phyloP scores from a whole-genome alignment of 2,113 vertebrate genomes.

The Periophthalmus modestus region DNA sequence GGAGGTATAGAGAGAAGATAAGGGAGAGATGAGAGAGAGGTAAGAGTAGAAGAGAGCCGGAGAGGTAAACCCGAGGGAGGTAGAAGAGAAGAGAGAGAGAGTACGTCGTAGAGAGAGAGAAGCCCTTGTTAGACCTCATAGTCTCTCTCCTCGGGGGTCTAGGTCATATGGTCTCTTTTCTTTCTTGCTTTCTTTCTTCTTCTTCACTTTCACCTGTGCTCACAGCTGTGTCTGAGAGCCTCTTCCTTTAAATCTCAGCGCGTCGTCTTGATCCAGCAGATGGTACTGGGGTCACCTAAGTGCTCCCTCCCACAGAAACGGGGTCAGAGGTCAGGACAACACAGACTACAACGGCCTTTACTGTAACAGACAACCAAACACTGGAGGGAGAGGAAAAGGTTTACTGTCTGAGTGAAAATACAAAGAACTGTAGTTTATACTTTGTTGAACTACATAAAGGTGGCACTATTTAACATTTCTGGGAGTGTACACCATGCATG shows the following conservation, averaged over 20 bases:
- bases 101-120: slow-evolving; percentile 11
- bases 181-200: slow-evolving; percentile 43
- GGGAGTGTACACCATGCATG: no score
- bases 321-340: slow-evolving; percentile 4
- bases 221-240: slow-evolving; percentile 41
- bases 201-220: slow-evolving; percentile 50
- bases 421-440: no score
- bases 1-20: no score
- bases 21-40: no score
- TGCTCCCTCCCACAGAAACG: background rate
- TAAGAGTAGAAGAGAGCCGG: no score
- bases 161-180: slow-evolving; percentile 33
- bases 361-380: background rate
- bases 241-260: slow-evolving; percentile 28
- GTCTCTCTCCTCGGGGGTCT: slow-evolving; percentile 32
- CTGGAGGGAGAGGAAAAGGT: background rate
- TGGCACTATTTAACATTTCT: no score
- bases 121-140: slow-evolving; percentile 45
- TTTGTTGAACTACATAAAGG: no score
- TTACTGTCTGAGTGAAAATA: background rate
- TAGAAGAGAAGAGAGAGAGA: no score
- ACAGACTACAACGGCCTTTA: background rate
- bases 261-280: slow-evolving; percentile 29
- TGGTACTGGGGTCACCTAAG: slow-evolving; percentile 16
- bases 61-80: no score